These are phyloP conservation scores for Adineta ricciae DNA, from an alignment of 2,888 invertebrate species.

Conservation along the genomic window DNA sequence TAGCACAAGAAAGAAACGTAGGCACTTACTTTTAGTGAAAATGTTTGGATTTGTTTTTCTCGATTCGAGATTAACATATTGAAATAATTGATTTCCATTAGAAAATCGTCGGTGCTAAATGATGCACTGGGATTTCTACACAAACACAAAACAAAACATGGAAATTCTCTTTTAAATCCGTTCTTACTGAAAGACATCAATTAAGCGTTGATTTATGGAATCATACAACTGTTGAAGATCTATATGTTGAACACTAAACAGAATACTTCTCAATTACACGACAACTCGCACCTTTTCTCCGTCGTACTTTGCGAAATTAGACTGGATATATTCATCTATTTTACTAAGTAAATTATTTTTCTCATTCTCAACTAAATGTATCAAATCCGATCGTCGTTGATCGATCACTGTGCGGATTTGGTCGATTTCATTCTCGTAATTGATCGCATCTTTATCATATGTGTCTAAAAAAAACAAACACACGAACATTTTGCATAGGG, in stretches of 20 bases:
- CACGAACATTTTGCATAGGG: too few species aligned
- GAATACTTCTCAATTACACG: neutral
- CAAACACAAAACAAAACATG: neutral
- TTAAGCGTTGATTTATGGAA: neutral
- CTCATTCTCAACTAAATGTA: neutral
- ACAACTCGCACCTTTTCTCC: neutral
- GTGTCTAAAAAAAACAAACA: too few species aligned
- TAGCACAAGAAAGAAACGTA: too few species aligned
- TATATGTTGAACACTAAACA: neutral
- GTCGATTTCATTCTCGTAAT: neutral
- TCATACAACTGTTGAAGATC: slow-evolving; percentile 1
- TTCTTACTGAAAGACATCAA: neutral
- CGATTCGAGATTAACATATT: neutral
- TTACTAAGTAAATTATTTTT: neutral
- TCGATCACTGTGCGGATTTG: neutral
- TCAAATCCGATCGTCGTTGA: neutral
- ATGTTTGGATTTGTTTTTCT: neutral
- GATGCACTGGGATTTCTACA: neutral
- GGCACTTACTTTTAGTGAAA: neutral
- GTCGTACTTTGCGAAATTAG: neutral
- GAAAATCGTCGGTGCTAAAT: neutral
- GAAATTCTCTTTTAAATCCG: neutral
- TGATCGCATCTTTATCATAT: neutral
- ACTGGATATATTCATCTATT: neutral
- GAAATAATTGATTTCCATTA: neutral